Evolutionary conservation across 53 echinoderm and acorn worm species (phyloP), one percentile per base, ranked within the genome.

Genomic region (Echinarachnius parma): DNA sequence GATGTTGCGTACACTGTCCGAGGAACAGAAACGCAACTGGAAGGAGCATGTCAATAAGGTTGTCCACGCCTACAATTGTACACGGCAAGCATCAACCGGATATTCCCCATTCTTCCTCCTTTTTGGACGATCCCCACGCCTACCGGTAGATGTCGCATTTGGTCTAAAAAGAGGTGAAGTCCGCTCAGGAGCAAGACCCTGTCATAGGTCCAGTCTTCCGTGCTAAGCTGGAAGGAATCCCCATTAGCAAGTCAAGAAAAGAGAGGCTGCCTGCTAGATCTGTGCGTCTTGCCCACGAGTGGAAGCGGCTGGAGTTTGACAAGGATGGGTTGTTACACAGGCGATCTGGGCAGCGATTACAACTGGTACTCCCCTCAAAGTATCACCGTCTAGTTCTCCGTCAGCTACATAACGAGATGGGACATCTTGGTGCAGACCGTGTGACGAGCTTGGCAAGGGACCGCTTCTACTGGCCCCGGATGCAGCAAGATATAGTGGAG

Each of bases 31-130:
- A 21, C 42, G 27, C 0, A 56, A 67, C 52, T 89, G 80, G 83
- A 75, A 65, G 48, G 67, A 75, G 5, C 46, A 53, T 29, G 34
- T 66, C 44, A 76, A 70, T 61, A 84, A 80, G 47, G 70, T 69
- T 33, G 77, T 81, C n/a, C 89, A 89, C 76, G 84, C 84, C n/a
- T 84, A 83, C 28, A 87, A 87, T 31, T 64, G 65, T 67, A 87
- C 88, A 0, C 60, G 48, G 10, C 64, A 58, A 28, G 79, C 72
- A 20, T 35, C 76, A 8, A 89, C 81, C 15, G 81, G 74, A n/a
- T 82, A 60, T 48, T 76, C 66, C 20, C 82, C 82, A 3, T 60
- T 59, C 56, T 82, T 2, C 47, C 48, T 82, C 28, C 64, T 82
- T 19, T 82, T 76, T 55, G 76, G 82, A 29, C 29, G 50, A 46